phyloP scores from a whole-genome alignment of 2,113 vertebrate genomes.

The Sander vitreus region DNA sequence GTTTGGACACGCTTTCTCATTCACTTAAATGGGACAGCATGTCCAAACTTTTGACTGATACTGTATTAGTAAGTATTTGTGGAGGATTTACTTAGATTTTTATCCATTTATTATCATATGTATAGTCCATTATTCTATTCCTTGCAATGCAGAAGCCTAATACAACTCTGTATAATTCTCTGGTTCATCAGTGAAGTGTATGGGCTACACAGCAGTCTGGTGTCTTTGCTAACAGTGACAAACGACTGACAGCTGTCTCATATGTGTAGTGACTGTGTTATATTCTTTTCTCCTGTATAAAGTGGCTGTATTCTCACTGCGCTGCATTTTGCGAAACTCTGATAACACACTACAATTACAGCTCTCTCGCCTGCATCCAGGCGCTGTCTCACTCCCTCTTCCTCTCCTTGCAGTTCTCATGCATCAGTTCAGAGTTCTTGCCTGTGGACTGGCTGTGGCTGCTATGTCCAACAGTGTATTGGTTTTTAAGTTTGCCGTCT shows the following conservation, averaged over 20 bases:
- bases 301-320: background rate
- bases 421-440: slow-evolving; percentile 3
- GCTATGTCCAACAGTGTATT: background rate
- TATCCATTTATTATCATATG: background rate
- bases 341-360: background rate
- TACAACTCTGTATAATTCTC: background rate
- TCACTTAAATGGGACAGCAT: too few relatives aligned
- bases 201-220: background rate
- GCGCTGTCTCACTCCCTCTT: background rate
- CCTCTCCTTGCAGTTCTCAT: background rate
- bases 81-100: background rate
- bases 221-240: background rate
- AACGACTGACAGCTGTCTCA: background rate
- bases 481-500: background rate
- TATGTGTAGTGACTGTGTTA: too few relatives aligned
- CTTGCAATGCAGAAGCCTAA: background rate
- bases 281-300: background rate
- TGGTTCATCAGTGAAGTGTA: background rate
- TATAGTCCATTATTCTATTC: background rate
- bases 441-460: background rate
- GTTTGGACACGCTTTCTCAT: too few relatives aligned
- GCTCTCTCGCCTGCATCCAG: background rate
- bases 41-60: too few relatives aligned
- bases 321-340: background rate
- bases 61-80: background rate